Conservation (phyloP, 2,888 invertebrate genomes). For the Clitarchus hookeri region DNA sequence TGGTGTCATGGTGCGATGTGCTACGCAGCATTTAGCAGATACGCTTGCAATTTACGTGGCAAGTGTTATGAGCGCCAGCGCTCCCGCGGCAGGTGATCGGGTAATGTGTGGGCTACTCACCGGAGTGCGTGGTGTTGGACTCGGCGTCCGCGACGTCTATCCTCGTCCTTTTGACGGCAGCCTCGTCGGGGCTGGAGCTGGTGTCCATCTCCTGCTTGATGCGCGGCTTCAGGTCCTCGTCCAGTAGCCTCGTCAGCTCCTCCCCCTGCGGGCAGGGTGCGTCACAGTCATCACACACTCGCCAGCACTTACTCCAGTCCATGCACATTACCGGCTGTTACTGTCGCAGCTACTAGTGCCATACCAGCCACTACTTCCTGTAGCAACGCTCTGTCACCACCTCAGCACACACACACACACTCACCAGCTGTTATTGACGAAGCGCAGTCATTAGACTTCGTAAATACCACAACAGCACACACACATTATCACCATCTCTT, state of each 20-base stretch:
- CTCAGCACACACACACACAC: no score
- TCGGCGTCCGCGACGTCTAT: slow-evolving; percentile 86
- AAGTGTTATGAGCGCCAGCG: slow-evolving; percentile 28
- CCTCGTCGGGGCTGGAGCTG: slow-evolving; percentile 66
- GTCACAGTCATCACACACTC: no score
- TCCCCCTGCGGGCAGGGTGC: not conserved
- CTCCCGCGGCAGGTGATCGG: no score
- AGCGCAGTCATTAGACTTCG: no score
- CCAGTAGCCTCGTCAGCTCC: slow-evolving; percentile 44
- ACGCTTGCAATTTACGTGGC: not conserved
- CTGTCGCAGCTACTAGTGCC: no score
- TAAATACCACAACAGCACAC: no score
- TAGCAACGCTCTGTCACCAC: no score
- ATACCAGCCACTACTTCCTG: no score
- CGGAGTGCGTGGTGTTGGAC: slow-evolving; percentile 89
- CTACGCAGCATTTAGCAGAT: not conserved
- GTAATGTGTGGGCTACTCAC: slow-evolving; percentile 61
- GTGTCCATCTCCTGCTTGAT: slow-evolving; percentile 70
- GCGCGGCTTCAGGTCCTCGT: slow-evolving; percentile 55
- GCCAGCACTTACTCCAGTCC: no score
- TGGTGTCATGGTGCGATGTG: not conserved
- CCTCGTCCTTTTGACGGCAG: slow-evolving; percentile 71
- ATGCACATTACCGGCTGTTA: no score
- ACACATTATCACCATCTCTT: no score
- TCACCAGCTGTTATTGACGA: no score